Base-by-base conservation (phyloP, 2,113 vertebrate genomes). In the Gulo gulo region DNA sequence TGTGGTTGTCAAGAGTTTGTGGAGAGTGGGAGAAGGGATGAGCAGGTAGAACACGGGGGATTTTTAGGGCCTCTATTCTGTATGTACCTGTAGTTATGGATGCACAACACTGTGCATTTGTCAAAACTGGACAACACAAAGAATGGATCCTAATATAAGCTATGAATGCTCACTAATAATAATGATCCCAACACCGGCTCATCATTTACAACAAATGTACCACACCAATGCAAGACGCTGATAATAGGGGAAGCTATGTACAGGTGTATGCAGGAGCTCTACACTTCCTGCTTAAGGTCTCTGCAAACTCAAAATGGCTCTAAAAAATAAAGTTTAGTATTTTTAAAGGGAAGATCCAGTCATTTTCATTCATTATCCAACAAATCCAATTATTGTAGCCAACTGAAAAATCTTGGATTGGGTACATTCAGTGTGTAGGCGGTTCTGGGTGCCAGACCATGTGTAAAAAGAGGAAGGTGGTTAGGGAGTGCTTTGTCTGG, bases 401-500 rank as follows among this genome's bases (percentile, higher is more conserved):
- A 45, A 45, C 80, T 63, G 8, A 61, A 63, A 91, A 65, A 21
- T n/a, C 42, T 3, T 36, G 24, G 34, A 23, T 42, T 24, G 21
- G 7, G 39, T 23, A 4, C 21, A 42, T 16, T 78, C 6, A 39
- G n/a, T 14, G 7, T 65, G n/a, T 6, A 7, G 6, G 23, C 29
- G 29, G 29, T 42, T 78, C 69, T 45, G 59, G 52, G 65, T n/a
- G n/a, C 52, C 24, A 18, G 50, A 57, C 7, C 18, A 45, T 24
- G 6, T 47, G 23, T 63, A n/a, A 71, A 59, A 96, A 84, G 92
- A 97, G 92, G 97, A 97, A 95, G 74, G 11, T 63, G 42, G 65
- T 52, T 21, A 88, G 34, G 7, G 20, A 34, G 81, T 39, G 55
- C 82, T 55, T 80, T 52, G 47, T 24, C 63, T 34, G 11, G 16